Evolutionary conservation across 2,888 invertebrate genomes (phyloP), one percentile per base, ranked within the genome.

Genomic region (Brachylomia viminalis): DNA sequence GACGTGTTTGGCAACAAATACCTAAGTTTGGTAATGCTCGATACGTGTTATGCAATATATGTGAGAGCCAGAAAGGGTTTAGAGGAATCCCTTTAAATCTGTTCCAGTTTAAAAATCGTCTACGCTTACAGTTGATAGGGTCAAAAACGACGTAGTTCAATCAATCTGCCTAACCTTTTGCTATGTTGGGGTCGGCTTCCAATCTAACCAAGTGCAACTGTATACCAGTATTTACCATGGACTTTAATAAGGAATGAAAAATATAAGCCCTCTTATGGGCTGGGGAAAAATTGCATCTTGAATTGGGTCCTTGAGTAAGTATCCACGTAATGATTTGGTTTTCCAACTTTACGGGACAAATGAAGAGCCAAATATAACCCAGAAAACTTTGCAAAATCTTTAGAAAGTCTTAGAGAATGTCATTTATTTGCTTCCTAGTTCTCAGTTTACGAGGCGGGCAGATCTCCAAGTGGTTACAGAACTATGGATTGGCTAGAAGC

Each of bases 401-500:
- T 56, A 10, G 27, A 33, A 62, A 61, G 45, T 52, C 56, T 65
- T 45, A 52, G 10, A 59, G 10, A 69, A 42, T 56, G 5, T 62
- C 27, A n/a, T 54, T 65, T 61, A 73, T 73, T 84, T 58, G 38
- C 58, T 80, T 77, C 49, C 61, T 20, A n/a, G 42, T 71, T 68
- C 30, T 72, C 27, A 68, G 72, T 77, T 74, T 65, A 71, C 38
- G 64, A 77, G 71, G 59, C 56, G 80, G 83, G 83, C 83, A 84
- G 71, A 54, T 54, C 61, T 84, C 83, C 85, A 85, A 84, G 33
- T 74, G 59, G 64, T 64, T 67, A 42, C 47, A 80, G 56, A 77
- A 77, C 77, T 54, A 65, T 74, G 84, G 64, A 80, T 74, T 83
- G 83, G 84, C 84, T 65, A 8, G 45, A 6, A 27, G 84, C 83